Evolutionary conservation across 2,797 vertebrate species (phyloP), one percentile per base, ranked within the genome.

Genomic region (Rhynchonycteris naso): DNA sequence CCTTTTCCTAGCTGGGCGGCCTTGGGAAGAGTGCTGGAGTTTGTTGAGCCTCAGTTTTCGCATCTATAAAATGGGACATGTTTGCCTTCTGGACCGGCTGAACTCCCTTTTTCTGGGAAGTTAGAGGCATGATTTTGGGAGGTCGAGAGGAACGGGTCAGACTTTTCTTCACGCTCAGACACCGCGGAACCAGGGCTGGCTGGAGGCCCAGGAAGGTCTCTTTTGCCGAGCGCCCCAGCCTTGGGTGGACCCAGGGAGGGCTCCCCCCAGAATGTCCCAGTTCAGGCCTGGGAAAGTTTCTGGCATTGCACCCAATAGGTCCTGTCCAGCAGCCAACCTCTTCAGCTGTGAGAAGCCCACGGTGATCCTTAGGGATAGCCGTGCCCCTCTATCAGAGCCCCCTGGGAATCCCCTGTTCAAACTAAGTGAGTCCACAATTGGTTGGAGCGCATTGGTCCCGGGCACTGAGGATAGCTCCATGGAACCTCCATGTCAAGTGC

Each of bases 341-440:
- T 0, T n/a, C 30, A 19, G 43, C 33, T 56, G 12, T 3, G 7
- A 61, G 43, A 21, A 43, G 66, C 52, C 54, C 12, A 2, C 15
- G 2, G 47, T 19, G 16, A 16, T 10, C 63, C 72, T 58, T 56
- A 50, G 58, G 35, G 66, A 59, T 8, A 68, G 52, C 18, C 1
- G 4, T 21, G 8, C 5, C 35, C 6, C 6, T 56, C 50, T 43
- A 47, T 66, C 2, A 6, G 33, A 54, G 68, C 22, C 61, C 61
- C 89, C 63, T 16, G 58, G 52, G 68, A 75, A 69, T 22, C 22
- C 28, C 47, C 28, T 14, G 33, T 52, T 35, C 4, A 4, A 35
- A 30, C n/a, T 28, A 28, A 35, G 59, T 7, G 43, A 84, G 52
- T 56, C 2, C 5, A 11, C 43, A 43, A 5, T 5, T 43, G 43